Base-by-base conservation (phyloP, 2,888 invertebrate species). In the Tinea trinotella region DNA sequence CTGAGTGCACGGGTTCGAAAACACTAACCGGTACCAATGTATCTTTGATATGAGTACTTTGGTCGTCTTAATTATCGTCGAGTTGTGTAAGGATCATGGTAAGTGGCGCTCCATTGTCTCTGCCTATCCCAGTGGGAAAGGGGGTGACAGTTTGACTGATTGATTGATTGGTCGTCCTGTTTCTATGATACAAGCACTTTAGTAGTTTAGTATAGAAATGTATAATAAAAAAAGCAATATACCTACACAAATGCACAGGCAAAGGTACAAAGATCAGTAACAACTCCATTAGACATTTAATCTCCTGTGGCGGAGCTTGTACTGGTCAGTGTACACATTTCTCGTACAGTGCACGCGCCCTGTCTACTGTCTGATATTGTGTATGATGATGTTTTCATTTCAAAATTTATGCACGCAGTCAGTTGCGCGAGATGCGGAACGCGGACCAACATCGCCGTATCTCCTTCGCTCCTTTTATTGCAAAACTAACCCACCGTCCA, bases 341-440 rank as follows among this genome's bases (percentile, higher is more conserved):
- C 46, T 40, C 40, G 13, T n/a, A 12, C 36, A 24, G 13, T 12
- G 46, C 46, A n/a, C 46, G 46, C 46, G 67, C n/a, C n/a, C n/a
- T n/a, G n/a, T 66, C 67, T 61, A 59, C 59, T 55, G 57, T 58
- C 62, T 65, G 62, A 67, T 67, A 65, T 50, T 24, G 24, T 50
- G 50, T 66, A 68, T 64, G 69, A 67, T 65, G 69, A 71, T 75
- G 72, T 70, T 71, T 65, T 65, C 68, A 71, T 78, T 71, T 68
- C 63, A 63, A 68, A 71, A 76, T 76, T 73, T 76, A 76, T 76
- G 69, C 67, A 60, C 62, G 60, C 35, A 50, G 53, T 20, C 53
- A 34, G 36, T 24, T 12, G 20, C 40, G 40, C 40, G 53, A 36
- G 46, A 46, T 18, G 19, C 46, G n/a, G 19, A 17, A 46, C 46